Base-by-base conservation (phyloP, 2,113 vertebrate genomes). In the Scartelaos histophorus region DNA sequence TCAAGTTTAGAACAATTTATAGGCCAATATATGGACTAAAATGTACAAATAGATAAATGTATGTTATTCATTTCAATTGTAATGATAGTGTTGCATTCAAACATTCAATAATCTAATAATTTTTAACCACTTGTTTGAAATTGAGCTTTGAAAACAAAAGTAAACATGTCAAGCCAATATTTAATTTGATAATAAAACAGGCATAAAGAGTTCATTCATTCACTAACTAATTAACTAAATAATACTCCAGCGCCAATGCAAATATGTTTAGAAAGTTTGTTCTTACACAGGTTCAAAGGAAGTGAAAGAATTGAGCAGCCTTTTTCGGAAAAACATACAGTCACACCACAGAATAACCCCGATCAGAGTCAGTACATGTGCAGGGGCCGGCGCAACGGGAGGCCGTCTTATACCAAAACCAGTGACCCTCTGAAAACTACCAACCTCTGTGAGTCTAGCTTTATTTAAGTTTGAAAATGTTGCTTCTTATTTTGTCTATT, bases 341-440 rank as follows among this genome's bases (percentile, higher is more conserved):
- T 92, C 2, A 89, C 77, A 17, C 87, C 90, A 15, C 49, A 82
- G 4, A n/a, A 90, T 45, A 73, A 92, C 71, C 85, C 78, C 0
- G 61, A 87, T 0, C 90, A 91, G 74, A 87, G 88, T 1, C 5
- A 13, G 7, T 93, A 92, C 78, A 82, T 47, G 16, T 93, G 92
- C 72, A 0, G 5, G 3, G 92, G 90, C 1, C 12, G 3, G 22
- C 72, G 83, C 35, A 45, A 0, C 0, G 64, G 21, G 0, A 83
- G 87, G 66, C 92, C 92, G 1, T 56, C 56, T 0, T 88, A 82
- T 56, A 86, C 92, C 9, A 61, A 16, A 64, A 0, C 0, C 1
- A 93, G 92, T 13, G 66, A 80, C 0, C 4, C 60, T 1, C 87
- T 87, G 61, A 81, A 62, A 43, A 92, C 92, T 16, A 91, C 82